Evolutionary conservation across 2,797 vertebrate genomes (phyloP).

Genomic region (Gymnoscopelus microlampas): DNA sequence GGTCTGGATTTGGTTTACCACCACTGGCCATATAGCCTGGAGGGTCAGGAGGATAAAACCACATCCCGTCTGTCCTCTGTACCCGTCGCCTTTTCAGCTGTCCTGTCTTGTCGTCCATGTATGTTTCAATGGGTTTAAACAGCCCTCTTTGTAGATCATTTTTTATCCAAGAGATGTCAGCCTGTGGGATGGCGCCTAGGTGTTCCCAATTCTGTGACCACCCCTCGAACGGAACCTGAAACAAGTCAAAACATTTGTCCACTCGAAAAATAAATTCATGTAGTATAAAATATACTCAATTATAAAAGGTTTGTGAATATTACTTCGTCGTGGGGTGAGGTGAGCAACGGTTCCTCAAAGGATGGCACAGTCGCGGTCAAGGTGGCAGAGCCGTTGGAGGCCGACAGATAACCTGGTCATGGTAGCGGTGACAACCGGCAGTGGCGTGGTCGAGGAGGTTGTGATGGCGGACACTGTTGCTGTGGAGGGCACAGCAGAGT

Average conservation of each 20-base stretch:
- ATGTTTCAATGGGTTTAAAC: conserved; percentile 15
- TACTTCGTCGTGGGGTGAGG: too few species aligned
- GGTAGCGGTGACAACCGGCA: too few species aligned
- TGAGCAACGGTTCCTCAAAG: too few species aligned
- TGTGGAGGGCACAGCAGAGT: too few species aligned
- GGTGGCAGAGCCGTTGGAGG: too few species aligned
- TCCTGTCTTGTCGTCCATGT: not conserved
- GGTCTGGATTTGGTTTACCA: conserved; percentile 12
- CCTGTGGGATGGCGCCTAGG: not conserved
- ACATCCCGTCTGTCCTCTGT: conserved; percentile 6
- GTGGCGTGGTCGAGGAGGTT: too few species aligned
- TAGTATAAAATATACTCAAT: not conserved
- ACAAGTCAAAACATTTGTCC: not conserved
- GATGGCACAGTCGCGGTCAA: too few species aligned
- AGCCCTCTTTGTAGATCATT: conserved; percentile 13
- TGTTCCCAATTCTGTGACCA: not conserved
- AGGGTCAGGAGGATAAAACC: conserved; percentile 28
- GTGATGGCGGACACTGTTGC: too few species aligned
- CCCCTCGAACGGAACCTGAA: conserved; percentile 10
- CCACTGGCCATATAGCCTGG: conserved; percentile 27
- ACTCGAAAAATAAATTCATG: not conserved
- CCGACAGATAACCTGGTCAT: too few species aligned
- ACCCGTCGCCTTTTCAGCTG: not conserved
- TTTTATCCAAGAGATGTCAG: conserved; percentile 14
- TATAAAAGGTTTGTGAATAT: too few species aligned